Evolutionary conservation across 2,797 vertebrate genomes (phyloP).

Genomic region (Mus minutoides): DNA sequence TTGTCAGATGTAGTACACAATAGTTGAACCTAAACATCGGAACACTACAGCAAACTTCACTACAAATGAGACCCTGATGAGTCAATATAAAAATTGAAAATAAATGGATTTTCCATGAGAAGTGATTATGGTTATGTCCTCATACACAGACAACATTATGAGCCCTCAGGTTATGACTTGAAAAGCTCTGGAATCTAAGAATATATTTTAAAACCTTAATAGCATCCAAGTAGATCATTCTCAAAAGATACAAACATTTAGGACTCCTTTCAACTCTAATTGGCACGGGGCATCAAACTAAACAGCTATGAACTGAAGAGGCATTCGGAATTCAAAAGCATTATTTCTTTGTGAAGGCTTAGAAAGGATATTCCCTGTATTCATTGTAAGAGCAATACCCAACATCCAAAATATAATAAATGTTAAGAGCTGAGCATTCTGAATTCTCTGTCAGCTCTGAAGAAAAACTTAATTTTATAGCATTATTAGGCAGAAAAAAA

Average conservation of each 20-base stretch:
- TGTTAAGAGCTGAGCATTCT: not conserved
- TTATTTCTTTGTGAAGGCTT: not conserved
- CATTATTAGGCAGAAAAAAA: not conserved
- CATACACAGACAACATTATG: not conserved
- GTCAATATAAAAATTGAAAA: conserved; percentile 51
- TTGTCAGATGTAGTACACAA: not conserved
- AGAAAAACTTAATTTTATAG: conserved; percentile 1
- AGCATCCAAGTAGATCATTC: not conserved
- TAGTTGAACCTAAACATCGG: not conserved
- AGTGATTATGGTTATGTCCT: not conserved
- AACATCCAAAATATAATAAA: conserved; percentile 5
- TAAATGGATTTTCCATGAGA: not conserved
- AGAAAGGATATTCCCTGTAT: not conserved
- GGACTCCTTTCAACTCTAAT: not conserved
- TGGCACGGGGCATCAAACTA: not conserved
- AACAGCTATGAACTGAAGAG: not conserved
- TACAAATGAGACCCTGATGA: not conserved
- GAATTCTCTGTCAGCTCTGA: not conserved
- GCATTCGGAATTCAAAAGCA: not conserved
- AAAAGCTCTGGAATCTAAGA: conserved; percentile 46
- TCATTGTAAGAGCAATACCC: not conserved
- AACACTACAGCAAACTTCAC: not conserved
- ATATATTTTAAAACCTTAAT: conserved; percentile 33
- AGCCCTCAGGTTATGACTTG: not conserved
- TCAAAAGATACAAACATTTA: not conserved